Base-by-base conservation (phyloP, 2,113 vertebrate genomes). In the Cheilinus undulatus region DNA sequence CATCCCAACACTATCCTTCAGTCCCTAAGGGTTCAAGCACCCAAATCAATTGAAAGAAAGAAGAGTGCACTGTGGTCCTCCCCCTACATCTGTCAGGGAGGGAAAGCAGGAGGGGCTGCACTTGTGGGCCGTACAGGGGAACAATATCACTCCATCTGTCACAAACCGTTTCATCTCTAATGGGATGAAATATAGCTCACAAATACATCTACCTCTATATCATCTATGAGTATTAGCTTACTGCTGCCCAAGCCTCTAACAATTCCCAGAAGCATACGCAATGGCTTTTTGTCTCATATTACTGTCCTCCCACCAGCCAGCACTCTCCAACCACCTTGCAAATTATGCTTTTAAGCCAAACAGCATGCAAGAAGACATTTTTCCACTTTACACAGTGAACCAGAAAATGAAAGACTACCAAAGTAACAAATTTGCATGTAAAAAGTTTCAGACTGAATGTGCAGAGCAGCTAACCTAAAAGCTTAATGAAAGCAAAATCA, bases 61-160 rank as follows among this genome's bases (percentile, higher is more conserved):
- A 87, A 78, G 85, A 92, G 89, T 87, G 89, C 84, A 85, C 61
- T 76, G 80, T 76, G 90, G 86, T 88, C 93, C 90, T 93, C 92
- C 92, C 90, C 87, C 89, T 92, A 90, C 93, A 94, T 94, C 93
- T 94, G 93, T 93, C 90, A 89, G 91, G 88, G 86, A 92, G 91
- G 82, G 80, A 80, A 73, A 86, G 75, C 86, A 89, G 88, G 91
- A 91, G 91, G 91, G 91, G 88, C 69, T 20, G 69, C 74, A 85
- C 89, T 93, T 79, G 69, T 69, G 66, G 80, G 81, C 83, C 50
- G 71, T 84, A 84, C 73, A 79, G 76, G 70, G 86, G 89, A 90
- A 92, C 91, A 93, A 92, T 93, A 92, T 93, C 88, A 85, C 83
- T 93, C 93, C 93, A 94, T 94, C 93, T 94, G 93, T 93, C 92